phyloP scores from a whole-genome alignment of 1,140 invertebrate species.

The Eurosta solidaginis region DNA sequence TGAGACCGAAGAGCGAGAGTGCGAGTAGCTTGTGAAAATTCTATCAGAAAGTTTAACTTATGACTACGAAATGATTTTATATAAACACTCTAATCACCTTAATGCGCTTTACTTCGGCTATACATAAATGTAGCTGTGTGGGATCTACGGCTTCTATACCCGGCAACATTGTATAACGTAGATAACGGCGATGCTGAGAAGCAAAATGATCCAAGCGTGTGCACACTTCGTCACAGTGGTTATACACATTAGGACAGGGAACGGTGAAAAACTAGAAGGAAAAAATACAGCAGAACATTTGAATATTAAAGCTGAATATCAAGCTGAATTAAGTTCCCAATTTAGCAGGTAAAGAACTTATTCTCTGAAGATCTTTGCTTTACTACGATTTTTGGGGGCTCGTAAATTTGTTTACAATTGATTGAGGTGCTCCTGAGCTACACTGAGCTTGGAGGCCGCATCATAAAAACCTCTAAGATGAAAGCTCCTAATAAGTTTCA shows the following conservation, averaged over 20 bases:
- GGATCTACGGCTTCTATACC: slow-evolving; percentile 79
- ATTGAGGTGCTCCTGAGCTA: no score
- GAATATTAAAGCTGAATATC: neutral
- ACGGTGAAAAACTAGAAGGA: slow-evolving; percentile 67
- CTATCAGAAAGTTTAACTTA: neutral
- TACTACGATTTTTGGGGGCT: no score
- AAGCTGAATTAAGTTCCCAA: neutral
- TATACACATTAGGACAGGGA: slow-evolving; percentile 71
- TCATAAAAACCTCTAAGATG: no score
- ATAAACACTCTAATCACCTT: slow-evolving; percentile 59
- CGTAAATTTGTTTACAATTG: no score
- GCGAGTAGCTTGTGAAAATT: neutral
- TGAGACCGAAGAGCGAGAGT: neutral
- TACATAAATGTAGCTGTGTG: slow-evolving; percentile 68
- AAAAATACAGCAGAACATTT: neutral
- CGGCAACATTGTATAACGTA: slow-evolving; percentile 74
- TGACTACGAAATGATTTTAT: neutral
- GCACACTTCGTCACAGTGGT: slow-evolving; percentile 70
- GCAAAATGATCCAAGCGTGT: slow-evolving; percentile 67
- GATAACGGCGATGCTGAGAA: slow-evolving; percentile 67
- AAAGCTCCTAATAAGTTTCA: no score
- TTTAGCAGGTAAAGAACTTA: neutral
- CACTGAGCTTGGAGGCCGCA: no score
- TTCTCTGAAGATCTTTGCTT: no score
- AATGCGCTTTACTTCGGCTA: slow-evolving; percentile 68